Base-by-base conservation (phyloP, 2,797 vertebrate species). In the Acomys russatus region DNA sequence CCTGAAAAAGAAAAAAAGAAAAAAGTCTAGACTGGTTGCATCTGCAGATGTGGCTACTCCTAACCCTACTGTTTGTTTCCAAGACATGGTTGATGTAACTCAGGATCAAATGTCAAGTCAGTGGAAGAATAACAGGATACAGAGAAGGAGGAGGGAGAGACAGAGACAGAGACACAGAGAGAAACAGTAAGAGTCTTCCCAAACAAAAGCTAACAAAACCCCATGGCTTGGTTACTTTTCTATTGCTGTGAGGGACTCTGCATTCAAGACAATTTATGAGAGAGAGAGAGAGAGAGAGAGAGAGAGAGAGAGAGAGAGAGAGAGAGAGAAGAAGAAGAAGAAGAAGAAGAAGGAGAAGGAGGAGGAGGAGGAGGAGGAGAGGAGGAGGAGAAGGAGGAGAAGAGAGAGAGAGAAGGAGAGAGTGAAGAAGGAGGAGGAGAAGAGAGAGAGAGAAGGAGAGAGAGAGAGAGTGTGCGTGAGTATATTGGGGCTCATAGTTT, bases 51-150 rank as follows among this genome's bases (percentile, higher is more conserved):
- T 18, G 35, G 25, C 35, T 94, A 5, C 76, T 95, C 35, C 68
- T 77, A 95, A 54, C 76, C 11, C 79, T 10, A 71, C 4, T 82
- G 92, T 92, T 93, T 96, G 15, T 88, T 92, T 95, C 91, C 49
- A 91, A 28, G 38, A 70, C 4, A 0, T 0, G 73, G 76, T 28
- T 97, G 71, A 88, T 93, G 22, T 88, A 89, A 96, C 33, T 96
- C 74, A 64, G 63, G 68, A 80, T 70, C 63, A 84, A 96, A 1
- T 10, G 44, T 12, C 56, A 68, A 3, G 6, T 94, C 35, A 28
- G 20, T 56, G 12, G 90, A 73, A 92, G 96, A 80, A 59, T 33
- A 22, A 84, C 8, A 89, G 78, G 71, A 88, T 90, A 35, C 79
- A 68, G 20, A 28, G 6, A 59, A 14, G 23, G 61, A 64, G 18